phyloP scores from a whole-genome alignment of 1,140 invertebrate genomes.

The Leptoteleia sp. region DNA sequence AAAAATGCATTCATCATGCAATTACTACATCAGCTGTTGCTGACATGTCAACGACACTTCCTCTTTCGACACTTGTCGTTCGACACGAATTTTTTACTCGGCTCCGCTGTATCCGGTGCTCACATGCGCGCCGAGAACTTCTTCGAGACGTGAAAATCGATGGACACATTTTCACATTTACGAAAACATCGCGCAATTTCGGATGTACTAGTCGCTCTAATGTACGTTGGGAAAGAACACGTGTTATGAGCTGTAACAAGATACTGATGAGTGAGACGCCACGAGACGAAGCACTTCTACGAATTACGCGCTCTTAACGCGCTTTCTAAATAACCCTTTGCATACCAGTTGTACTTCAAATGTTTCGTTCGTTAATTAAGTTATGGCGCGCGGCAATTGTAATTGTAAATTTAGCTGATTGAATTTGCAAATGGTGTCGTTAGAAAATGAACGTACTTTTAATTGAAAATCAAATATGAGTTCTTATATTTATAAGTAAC shows the following conservation, averaged over 20 bases:
- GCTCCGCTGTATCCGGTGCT: slow-evolving; percentile 42
- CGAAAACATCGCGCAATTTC: slow-evolving; percentile 55
- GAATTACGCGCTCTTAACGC: slow-evolving; percentile 22
- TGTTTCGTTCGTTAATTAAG: neutral
- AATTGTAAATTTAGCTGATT: too few species aligned
- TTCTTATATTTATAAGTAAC: too few species aligned
- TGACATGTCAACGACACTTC: slow-evolving; percentile 66
- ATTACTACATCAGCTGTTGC: slow-evolving; percentile 66
- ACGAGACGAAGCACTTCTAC: slow-evolving; percentile 44
- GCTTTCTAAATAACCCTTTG: slow-evolving; percentile 31
- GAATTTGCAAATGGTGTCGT: too few species aligned
- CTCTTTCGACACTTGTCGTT: slow-evolving; percentile 68
- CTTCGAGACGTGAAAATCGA: slow-evolving; percentile 65
- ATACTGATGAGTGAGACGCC: slow-evolving; percentile 56
- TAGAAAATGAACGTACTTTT: too few species aligned
- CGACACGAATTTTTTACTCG: slow-evolving; percentile 57
- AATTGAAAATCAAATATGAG: too few species aligned
- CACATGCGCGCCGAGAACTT: slow-evolving; percentile 45
- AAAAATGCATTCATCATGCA: slow-evolving; percentile 66
- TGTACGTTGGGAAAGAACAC: slow-evolving; percentile 59
- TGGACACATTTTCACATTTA: slow-evolving; percentile 61
- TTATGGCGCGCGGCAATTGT: too few species aligned
- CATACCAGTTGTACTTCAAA: neutral
- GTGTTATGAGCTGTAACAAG: slow-evolving; percentile 62
- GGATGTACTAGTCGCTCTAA: slow-evolving; percentile 42